phyloP scores from a whole-genome alignment of 2,888 invertebrate genomes.

The Heliconius ismenius region DNA sequence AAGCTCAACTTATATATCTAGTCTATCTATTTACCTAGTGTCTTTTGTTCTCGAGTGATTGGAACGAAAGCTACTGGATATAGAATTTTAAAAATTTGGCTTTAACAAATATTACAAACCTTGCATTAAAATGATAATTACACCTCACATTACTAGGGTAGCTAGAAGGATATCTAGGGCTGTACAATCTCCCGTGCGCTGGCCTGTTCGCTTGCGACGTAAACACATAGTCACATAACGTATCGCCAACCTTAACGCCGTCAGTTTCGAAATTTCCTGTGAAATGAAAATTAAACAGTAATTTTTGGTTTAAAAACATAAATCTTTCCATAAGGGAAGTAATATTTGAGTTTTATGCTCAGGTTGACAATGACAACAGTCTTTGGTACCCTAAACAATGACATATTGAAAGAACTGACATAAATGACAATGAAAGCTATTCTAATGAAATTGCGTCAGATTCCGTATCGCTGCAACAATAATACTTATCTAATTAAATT shows the following conservation, averaged over 20 bases:
- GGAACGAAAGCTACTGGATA: neutral
- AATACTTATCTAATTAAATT: neutral
- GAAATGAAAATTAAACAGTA: constrained; percentile 35
- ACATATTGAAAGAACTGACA: no score
- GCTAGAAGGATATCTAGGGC: constrained; percentile 96
- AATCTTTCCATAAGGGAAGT: no score
- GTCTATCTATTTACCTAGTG: no score
- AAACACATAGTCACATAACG: constrained; percentile 93
- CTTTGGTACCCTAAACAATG: no score
- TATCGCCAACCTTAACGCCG: constrained; percentile 88
- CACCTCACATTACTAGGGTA: constrained; percentile 96
- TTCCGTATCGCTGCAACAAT: neutral
- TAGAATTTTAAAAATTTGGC: neutral
- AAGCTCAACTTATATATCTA: no score
- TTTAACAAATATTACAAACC: constrained; percentile 75
- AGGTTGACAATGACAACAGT: no score
- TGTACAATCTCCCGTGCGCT: constrained; percentile 90
- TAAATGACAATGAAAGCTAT: no score
- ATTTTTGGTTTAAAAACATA: no score
- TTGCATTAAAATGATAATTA: constrained; percentile 93
- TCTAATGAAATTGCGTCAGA: no score
- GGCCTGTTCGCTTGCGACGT: constrained; percentile 86
- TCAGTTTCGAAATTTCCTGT: constrained; percentile 91
- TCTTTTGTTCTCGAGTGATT: neutral
- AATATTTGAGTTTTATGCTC: no score